These are phyloP conservation scores for Epinephelus cyanopodus DNA, from an alignment of 2,113 vertebrate genomes.

Conservation along the genomic window DNA sequence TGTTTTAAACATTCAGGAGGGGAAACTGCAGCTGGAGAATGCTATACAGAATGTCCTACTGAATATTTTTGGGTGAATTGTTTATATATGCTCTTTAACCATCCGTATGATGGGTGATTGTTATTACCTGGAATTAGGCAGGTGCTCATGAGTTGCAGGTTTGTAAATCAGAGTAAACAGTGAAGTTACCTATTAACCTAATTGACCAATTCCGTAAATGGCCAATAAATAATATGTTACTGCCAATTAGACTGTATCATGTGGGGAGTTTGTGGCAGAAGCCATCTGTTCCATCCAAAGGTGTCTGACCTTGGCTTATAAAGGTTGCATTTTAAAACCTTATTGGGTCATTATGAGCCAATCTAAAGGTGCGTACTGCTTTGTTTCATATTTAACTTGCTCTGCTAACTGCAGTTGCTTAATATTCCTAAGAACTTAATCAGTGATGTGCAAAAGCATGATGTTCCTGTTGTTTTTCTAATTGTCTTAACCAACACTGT, in stretches of 20 bases:
- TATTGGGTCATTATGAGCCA: not conserved
- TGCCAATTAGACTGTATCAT: slow-evolving; percentile 72
- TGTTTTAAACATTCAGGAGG: slow-evolving; percentile 5
- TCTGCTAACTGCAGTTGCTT: slow-evolving; percentile 13
- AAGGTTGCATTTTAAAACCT: slow-evolving; percentile 32
- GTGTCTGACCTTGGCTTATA: slow-evolving; percentile 68
- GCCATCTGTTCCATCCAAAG: slow-evolving; percentile 73
- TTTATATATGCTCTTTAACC: slow-evolving; percentile 36
- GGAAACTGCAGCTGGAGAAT: not conserved
- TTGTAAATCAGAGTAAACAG: slow-evolving; percentile 67
- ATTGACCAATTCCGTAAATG: slow-evolving; percentile 76
- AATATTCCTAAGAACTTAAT: slow-evolving; percentile 54
- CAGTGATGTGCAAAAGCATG: slow-evolving; percentile 44
- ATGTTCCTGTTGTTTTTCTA: slow-evolving; percentile 57
- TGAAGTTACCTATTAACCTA: slow-evolving; percentile 70
- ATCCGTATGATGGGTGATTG: slow-evolving; percentile 43
- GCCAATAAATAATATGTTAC: slow-evolving; percentile 77
- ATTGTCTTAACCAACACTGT: slow-evolving; percentile 49
- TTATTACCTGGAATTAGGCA: slow-evolving; percentile 62
- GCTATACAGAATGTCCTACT: not conserved
- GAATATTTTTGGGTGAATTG: not conserved
- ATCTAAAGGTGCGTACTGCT: slow-evolving; percentile 14
- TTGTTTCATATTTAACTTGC: slow-evolving; percentile 37
- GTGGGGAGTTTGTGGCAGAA: slow-evolving; percentile 56
- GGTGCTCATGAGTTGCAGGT: slow-evolving; percentile 59